Percentiles rank a stretch among this genome's conserved stretches.
Conservation (phyloP, 2,888 invertebrate species). For the Polyommatus icarus region DNA sequence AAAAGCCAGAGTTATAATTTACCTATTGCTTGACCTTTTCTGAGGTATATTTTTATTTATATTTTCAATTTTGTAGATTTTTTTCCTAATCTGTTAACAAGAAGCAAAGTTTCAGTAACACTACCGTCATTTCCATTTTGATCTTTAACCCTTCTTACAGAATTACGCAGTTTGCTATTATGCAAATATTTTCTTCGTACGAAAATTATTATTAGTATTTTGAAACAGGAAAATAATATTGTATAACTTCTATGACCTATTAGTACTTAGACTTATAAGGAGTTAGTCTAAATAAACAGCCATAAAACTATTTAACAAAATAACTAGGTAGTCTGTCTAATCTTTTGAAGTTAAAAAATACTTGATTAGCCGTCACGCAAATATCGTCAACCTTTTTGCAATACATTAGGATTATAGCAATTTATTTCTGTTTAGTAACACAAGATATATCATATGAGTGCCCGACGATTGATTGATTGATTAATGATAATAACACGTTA, state of each 20-base stretch:
- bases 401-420: not conserved
- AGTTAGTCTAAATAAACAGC: no score
- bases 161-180: constrained; percentile 4
- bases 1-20: no score
- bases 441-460: not conserved
- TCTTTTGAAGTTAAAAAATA: no score
- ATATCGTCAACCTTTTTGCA: no score
- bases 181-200: not conserved
- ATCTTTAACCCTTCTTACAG: not conserved
- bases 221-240: not conserved
- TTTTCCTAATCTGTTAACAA: not conserved
- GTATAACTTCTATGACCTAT: not conserved
- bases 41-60: not conserved
- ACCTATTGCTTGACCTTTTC: no score
- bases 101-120: not conserved
- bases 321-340: no score
- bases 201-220: not conserved
- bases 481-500: not conserved
- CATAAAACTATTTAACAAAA: no score
- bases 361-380: no score
- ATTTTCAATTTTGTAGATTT: not conserved
- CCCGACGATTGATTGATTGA: not conserved
- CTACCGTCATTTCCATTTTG: not conserved
- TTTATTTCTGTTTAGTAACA: not conserved
- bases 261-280: no score